These are phyloP conservation scores for Nephrotoma guestfalica DNA, from an alignment of 2,888 invertebrate genomes.

Conservation along the genomic window DNA sequence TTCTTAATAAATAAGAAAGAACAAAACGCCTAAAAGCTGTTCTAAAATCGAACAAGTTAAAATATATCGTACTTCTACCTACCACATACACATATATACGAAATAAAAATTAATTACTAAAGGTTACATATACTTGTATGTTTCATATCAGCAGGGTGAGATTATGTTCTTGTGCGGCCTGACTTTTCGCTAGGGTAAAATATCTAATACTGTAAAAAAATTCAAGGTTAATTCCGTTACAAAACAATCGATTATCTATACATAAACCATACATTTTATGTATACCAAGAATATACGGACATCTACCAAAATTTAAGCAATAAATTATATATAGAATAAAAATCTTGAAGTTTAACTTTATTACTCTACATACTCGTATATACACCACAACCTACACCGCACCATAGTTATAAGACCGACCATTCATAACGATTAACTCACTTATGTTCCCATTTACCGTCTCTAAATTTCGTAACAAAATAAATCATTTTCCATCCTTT, in stretches of 20 bases:
- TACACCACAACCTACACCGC: not conserved
- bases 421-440: not conserved
- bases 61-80: not conserved
- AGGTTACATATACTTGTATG: not conserved
- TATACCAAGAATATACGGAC: not conserved
- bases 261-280: not conserved
- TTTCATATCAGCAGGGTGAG: not conserved
- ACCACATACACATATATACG: not conserved
- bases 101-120: not conserved
- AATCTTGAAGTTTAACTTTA: not conserved
- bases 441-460: not conserved
- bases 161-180: not conserved
- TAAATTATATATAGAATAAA: not conserved
- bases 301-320: not conserved
- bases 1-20: not conserved
- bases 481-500: not conserved
- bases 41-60: not conserved
- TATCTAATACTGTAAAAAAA: not conserved
- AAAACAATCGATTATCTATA: not conserved
- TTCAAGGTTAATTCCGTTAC: not conserved
- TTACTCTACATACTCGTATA: not conserved
- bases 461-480: not conserved
- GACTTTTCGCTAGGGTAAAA: not conserved
- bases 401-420: not conserved
- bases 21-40: not conserved